Evolutionary conservation across 1,140 invertebrate genomes (phyloP).

Genomic region (Theocolax elegans): DNA sequence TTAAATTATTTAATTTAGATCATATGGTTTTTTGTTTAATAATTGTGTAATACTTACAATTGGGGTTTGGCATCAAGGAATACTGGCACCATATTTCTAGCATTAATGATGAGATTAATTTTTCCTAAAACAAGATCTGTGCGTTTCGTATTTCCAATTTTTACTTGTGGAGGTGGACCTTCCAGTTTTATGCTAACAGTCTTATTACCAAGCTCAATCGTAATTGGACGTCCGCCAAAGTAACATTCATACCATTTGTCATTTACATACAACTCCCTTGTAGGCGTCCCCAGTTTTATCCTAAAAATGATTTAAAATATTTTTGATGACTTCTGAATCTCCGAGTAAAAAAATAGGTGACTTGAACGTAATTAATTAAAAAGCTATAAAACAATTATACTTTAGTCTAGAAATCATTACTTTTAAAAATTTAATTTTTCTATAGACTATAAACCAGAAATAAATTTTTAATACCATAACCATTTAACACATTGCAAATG

Average conservation of each 20-base stretch:
- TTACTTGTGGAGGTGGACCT: constrained; percentile 88
- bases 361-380: too few relatives aligned
- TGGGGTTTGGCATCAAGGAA: constrained; percentile 88
- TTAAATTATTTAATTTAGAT: constrained; percentile 6
- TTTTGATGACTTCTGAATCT: too few relatives aligned
- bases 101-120: constrained; percentile 86
- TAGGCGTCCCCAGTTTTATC: constrained; percentile 91
- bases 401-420: too few relatives aligned
- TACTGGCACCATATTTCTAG: constrained; percentile 79
- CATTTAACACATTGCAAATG: too few relatives aligned
- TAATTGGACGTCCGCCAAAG: constrained; percentile 90
- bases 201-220: constrained; percentile 83
- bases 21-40: background rate
- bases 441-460: too few relatives aligned
- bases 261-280: constrained; percentile 91
- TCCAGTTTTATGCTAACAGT: constrained; percentile 81
- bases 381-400: too few relatives aligned
- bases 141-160: constrained; percentile 76
- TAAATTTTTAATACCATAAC: too few relatives aligned
- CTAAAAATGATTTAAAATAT: constrained; percentile 54
- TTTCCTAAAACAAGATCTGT: constrained; percentile 85
- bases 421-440: too few relatives aligned
- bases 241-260: constrained; percentile 88
- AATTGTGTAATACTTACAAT: constrained; percentile 61
- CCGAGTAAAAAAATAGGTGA: too few relatives aligned